Evolutionary conservation across 2,797 vertebrate genomes (phyloP).

Genomic region (Decapterus maruadsi): DNA sequence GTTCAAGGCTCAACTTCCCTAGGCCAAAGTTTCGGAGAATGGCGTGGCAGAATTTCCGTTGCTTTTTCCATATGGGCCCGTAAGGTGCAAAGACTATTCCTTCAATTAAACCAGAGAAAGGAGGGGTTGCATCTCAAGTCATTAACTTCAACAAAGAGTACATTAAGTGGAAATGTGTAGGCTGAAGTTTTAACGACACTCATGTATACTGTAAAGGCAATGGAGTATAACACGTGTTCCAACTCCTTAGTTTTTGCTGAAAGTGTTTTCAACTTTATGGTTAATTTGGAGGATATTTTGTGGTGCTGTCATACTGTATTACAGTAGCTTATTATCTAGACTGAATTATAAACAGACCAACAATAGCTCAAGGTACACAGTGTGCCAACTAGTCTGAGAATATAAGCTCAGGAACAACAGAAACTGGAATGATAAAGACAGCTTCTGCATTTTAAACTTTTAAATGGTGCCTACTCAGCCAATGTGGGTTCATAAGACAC

Average conservation of each 20-base stretch:
- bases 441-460: background rate
- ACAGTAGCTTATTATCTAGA: background rate
- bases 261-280: background rate
- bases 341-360: background rate
- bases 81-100: slow-evolving; percentile 96
- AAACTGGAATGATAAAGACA: background rate
- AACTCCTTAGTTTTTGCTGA: background rate
- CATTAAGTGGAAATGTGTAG: background rate
- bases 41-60: slow-evolving; percentile 93
- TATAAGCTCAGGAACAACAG: background rate
- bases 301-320: background rate
- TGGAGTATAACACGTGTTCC: background rate
- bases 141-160: background rate
- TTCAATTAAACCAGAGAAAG: slow-evolving; percentile 57
- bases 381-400: background rate
- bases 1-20: slow-evolving; percentile 93
- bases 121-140: background rate
- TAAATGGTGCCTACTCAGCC: background rate
- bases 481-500: too few relatives aligned
- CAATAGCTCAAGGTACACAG: background rate
- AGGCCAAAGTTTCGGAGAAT: slow-evolving; percentile 93
- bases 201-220: background rate
- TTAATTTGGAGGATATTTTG: background rate
- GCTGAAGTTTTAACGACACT: background rate
- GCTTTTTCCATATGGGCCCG: slow-evolving; percentile 92